Base-by-base conservation (phyloP, 2,888 invertebrate species). In the Hyposoter didymator region DNA sequence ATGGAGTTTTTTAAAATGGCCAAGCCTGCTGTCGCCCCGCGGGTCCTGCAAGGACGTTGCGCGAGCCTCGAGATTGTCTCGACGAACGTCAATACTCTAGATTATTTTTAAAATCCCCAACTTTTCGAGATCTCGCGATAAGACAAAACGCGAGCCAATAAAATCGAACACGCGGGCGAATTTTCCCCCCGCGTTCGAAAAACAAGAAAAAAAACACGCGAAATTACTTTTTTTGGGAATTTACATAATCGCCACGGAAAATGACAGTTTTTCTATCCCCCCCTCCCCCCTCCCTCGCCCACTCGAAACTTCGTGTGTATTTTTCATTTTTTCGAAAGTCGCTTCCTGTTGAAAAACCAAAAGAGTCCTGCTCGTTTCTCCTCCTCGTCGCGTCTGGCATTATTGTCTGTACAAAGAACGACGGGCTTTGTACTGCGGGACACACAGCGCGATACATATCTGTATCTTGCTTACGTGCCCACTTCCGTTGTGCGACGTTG, bases 381-480 rank as follows among this genome's bases (percentile, higher is more conserved):
- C 52, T 64, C n/a, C n/a, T n/a, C n/a, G n/a, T 78, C 62, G 62
- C 82, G 79, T 70, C 84, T 84, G 73, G 75, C 47, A 74, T 87
- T 82, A 82, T 89, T 49, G 74, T 39, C 2, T 39, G 39, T 59
- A 90, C 90, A 91, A 90, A 90, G 90, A 90, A 88, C 89, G 84
- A 88, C 89, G 84, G 82, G 87, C 87, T 88, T 89, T 88, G 88
- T 89, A 88, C 74, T 75, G 70, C 66, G 45, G 72, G 74, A 74
- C 62, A 62, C 39, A 69, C 67, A 45, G 4, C 32, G 69, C 32
- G 78, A 70, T 70, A 78, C 76, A 78, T 85, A 80, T 84, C 67
- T 85, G 85, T 87, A 79, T 88, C 84, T 87, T 73, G 78, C 84
- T 88, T 80, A 84, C 85, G 86, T 79, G 62, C 84, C 79, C 82